Evolutionary conservation across 2,797 vertebrate genomes (phyloP).

Genomic region (Spondyliosoma cantharus): DNA sequence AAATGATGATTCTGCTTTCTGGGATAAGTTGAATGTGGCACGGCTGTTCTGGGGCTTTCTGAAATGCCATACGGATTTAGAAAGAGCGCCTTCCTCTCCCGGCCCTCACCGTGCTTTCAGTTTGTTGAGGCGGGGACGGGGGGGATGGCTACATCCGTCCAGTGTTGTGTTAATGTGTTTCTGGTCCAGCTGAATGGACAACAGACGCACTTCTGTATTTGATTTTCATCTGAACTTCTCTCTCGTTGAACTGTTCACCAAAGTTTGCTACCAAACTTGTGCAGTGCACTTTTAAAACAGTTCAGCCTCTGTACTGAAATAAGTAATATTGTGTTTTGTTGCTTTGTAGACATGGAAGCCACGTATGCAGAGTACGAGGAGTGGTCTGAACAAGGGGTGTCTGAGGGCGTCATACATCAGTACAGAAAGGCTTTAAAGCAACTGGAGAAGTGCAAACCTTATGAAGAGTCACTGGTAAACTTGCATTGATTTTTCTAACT

Average conservation of each 20-base stretch:
- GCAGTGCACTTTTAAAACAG: neutral
- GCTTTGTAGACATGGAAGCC: conserved; percentile 90
- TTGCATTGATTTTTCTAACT: neutral
- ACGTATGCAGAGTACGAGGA: conserved; percentile 94
- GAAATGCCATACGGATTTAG: conserved; percentile 11
- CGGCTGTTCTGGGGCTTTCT: neutral
- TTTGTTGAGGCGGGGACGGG: neutral
- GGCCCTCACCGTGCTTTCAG: conserved; percentile 7
- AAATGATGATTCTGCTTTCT: neutral
- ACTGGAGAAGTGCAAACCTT: conserved; percentile 88
- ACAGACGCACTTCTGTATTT: conserved; percentile 25
- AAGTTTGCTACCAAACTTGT: neutral
- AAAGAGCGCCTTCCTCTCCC: conserved; percentile 11
- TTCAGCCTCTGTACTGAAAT: neutral
- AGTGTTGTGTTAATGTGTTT: conserved; percentile 18
- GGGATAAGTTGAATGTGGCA: neutral
- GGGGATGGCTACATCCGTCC: conserved; percentile 51
- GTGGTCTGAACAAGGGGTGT: conserved; percentile 92
- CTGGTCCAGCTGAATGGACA: neutral
- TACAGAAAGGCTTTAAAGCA: conserved; percentile 91
- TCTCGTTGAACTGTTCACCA: neutral
- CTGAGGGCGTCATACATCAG: conserved; percentile 82
- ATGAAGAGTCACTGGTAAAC: conserved; percentile 91
- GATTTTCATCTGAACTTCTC: conserved; percentile 5
- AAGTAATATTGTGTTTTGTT: conserved; percentile 11